These are phyloP conservation scores for Rhimphoctona megacephalus DNA, from an alignment of 2,888 invertebrate species.

Conservation along the genomic window DNA sequence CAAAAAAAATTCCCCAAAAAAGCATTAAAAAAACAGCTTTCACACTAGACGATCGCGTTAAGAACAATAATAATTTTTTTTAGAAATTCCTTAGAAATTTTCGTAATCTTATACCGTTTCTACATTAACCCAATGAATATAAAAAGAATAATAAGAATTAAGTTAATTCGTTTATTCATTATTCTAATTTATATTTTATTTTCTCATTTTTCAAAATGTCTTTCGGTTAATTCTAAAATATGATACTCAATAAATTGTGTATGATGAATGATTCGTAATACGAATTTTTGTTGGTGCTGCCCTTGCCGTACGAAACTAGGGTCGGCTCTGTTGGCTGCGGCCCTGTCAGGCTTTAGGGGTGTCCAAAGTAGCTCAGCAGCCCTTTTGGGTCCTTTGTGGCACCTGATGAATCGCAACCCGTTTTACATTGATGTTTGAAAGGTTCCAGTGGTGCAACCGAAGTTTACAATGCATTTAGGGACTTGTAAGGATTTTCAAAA, in stretches of 20 bases:
- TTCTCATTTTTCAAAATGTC: neutral
- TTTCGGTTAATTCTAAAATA: neutral
- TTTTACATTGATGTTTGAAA: slow-evolving; percentile 65
- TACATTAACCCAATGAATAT: neutral
- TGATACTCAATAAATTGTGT: neutral
- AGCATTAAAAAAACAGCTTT: too few relatives aligned
- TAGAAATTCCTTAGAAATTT: too few relatives aligned
- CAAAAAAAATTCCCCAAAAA: too few relatives aligned
- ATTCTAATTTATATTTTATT: neutral
- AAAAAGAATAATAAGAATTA: neutral
- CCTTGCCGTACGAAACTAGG: slow-evolving; percentile 11
- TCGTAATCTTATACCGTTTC: too few relatives aligned
- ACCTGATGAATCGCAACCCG: slow-evolving; percentile 70
- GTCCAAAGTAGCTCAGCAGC: slow-evolving; percentile 36
- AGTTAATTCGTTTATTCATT: neutral
- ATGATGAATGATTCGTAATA: neutral
- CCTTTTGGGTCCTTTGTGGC: slow-evolving; percentile 49
- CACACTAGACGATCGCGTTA: too few relatives aligned
- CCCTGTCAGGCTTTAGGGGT: slow-evolving; percentile 60
- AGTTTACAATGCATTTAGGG: neutral
- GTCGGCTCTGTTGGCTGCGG: slow-evolving; percentile 32
- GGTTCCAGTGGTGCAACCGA: slow-evolving; percentile 33
- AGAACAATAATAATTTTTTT: too few relatives aligned
- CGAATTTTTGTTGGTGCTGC: neutral
- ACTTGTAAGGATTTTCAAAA: neutral